Percentiles rank a stretch among this genome's conserved stretches.
phyloP scores from a whole-genome alignment of 2,113 vertebrate genomes.

The Onychostoma macrolepis region DNA sequence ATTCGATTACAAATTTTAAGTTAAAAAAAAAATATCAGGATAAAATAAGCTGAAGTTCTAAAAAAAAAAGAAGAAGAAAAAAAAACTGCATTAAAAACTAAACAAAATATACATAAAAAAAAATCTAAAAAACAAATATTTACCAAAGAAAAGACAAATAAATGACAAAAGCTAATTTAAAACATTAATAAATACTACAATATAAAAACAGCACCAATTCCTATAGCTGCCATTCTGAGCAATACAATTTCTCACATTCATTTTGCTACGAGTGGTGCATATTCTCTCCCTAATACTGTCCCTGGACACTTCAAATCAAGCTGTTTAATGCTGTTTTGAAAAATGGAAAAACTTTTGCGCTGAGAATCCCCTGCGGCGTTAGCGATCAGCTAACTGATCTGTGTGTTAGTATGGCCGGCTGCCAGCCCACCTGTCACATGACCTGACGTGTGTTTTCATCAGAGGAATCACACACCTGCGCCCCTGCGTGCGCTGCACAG shows the following conservation, averaged over 20 bases:
- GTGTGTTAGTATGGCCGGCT: neutral
- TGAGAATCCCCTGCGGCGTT: neutral
- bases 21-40: too few relatives aligned
- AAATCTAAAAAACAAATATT: too few relatives aligned
- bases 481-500: too few relatives aligned
- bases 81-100: too few relatives aligned
- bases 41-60: too few relatives aligned
- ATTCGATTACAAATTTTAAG: too few relatives aligned
- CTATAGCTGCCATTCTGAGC: neutral
- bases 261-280: neutral
- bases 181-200: neutral
- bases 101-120: too few relatives aligned
- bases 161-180: neutral
- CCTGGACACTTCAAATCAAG: too few relatives aligned
- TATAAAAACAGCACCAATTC: neutral
- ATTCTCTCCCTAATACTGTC: too few relatives aligned
- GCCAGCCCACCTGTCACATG: slow-evolving; percentile 4
- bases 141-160: neutral
- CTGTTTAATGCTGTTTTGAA: too few relatives aligned
- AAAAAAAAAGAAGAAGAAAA: too few relatives aligned
- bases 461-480: neutral
- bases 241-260: neutral
- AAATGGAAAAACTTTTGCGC: too few relatives aligned
- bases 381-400: neutral
- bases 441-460: neutral